Evolutionary conservation across 2,113 vertebrate genomes (phyloP).

Genomic region (Orthochromis malagaraziensis): DNA sequence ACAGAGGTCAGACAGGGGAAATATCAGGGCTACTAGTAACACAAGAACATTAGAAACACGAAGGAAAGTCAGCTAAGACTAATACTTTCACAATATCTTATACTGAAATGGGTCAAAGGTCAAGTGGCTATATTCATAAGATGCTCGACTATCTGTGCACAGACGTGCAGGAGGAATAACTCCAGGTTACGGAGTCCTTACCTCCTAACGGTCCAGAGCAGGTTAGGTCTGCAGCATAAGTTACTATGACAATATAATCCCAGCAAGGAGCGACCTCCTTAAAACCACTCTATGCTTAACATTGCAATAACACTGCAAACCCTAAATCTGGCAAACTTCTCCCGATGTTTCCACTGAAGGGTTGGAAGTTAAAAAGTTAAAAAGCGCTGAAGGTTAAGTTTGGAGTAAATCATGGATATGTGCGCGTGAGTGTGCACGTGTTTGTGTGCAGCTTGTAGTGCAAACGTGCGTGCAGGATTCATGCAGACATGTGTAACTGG

Average conservation of each 20-base stretch:
- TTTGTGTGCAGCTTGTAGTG: not conserved
- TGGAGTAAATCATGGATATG: not conserved
- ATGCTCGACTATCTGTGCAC: not conserved
- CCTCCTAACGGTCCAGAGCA: not conserved
- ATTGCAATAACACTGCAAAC: not conserved
- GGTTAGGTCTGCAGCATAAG: not conserved
- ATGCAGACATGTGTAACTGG: not conserved
- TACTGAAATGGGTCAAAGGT: not conserved
- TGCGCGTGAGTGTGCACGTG: not conserved
- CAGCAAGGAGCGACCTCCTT: not conserved
- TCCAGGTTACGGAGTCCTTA: no score
- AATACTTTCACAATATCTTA: not conserved
- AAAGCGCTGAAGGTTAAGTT: not conserved
- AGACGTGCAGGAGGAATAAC: not conserved
- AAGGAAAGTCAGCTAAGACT: not conserved
- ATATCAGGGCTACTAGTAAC: not conserved
- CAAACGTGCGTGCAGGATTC: not conserved
- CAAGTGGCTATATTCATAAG: not conserved
- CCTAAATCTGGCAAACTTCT: not conserved
- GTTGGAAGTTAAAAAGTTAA: not conserved
- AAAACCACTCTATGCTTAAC: not conserved
- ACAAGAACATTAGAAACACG: not conserved
- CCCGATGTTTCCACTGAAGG: not conserved
- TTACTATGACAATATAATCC: fast-evolving
- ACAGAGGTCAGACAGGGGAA: not conserved